Percentiles rank a stretch among this genome's conserved stretches.
phyloP scores from a whole-genome alignment of 2,113 vertebrate genomes.

The Oreocharis arfaki region DNA sequence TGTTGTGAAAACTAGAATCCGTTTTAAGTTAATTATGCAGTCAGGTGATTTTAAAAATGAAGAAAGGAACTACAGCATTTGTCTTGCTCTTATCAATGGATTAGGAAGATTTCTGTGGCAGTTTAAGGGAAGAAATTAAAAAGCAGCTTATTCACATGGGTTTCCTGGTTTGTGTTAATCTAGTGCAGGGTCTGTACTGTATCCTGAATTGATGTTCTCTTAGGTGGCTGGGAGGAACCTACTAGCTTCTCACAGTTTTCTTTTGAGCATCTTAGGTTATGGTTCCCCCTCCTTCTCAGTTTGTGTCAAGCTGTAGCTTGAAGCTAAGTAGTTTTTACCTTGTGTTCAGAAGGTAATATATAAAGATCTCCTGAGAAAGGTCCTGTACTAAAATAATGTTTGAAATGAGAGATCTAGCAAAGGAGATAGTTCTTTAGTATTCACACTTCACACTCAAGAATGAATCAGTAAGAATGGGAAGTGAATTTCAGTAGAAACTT shows the following conservation, averaged over 20 bases:
- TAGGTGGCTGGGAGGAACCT: neutral
- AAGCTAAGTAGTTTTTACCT: neutral
- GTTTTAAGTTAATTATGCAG: neutral
- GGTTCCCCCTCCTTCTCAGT: neutral
- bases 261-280: neutral
- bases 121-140: neutral
- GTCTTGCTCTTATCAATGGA: neutral
- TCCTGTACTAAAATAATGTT: neutral
- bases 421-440: neutral
- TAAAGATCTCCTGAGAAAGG: neutral
- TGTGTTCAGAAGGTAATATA: neutral
- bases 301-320: neutral
- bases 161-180: neutral
- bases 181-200: neutral
- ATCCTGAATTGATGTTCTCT: neutral
- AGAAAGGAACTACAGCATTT: neutral
- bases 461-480: neutral
- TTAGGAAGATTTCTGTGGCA: neutral
- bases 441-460: neutral
- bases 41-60: neutral
- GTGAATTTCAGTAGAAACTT: neutral
- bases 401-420: neutral
- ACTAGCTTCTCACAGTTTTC: neutral
- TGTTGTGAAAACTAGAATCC: neutral
- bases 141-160: neutral